Evolutionary conservation across 1,140 invertebrate species (phyloP).

Genomic region (Drosophila baimaii): DNA sequence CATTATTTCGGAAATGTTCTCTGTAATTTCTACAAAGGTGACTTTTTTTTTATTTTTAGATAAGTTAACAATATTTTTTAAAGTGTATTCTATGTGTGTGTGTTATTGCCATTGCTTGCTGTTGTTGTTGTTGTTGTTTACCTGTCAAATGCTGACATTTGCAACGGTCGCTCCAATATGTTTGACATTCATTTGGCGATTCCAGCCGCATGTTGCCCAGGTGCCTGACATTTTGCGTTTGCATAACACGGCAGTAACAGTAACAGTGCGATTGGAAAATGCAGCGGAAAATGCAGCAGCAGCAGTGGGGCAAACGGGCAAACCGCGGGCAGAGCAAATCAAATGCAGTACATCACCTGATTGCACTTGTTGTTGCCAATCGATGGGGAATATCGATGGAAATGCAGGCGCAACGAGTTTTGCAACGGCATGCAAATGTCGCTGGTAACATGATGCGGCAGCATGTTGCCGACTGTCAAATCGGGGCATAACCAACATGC

Average conservation of each 20-base stretch:
- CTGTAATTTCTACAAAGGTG: no score
- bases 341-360: slow-evolving; percentile 76
- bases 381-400: slow-evolving; percentile 39
- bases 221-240: slow-evolving; percentile 80
- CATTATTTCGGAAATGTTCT: no score
- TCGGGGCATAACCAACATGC: slow-evolving; percentile 38
- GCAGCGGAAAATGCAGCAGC: slow-evolving; percentile 3
- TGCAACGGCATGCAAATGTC: slow-evolving; percentile 70
- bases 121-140: slow-evolving; percentile 51
- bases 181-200: slow-evolving; percentile 75
- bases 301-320: slow-evolving; percentile 34
- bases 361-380: slow-evolving; percentile 74
- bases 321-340: slow-evolving; percentile 55
- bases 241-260: slow-evolving; percentile 60
- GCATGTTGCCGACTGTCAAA: slow-evolving; percentile 45
- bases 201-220: slow-evolving; percentile 73
- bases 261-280: slow-evolving; percentile 27
- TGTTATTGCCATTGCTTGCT: slow-evolving; percentile 19
- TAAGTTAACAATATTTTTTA: neutral
- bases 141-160: slow-evolving; percentile 79
- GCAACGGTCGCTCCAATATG: slow-evolving; percentile 76
- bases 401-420: slow-evolving; percentile 27
- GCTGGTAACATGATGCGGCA: slow-evolving; percentile 55
- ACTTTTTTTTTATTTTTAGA: no score
- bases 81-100: slow-evolving; percentile 11